Percentiles rank a stretch among this genome's conserved stretches.
Evolutionary conservation across 2,888 invertebrate genomes (phyloP).

Genomic region (Nineta flava): DNA sequence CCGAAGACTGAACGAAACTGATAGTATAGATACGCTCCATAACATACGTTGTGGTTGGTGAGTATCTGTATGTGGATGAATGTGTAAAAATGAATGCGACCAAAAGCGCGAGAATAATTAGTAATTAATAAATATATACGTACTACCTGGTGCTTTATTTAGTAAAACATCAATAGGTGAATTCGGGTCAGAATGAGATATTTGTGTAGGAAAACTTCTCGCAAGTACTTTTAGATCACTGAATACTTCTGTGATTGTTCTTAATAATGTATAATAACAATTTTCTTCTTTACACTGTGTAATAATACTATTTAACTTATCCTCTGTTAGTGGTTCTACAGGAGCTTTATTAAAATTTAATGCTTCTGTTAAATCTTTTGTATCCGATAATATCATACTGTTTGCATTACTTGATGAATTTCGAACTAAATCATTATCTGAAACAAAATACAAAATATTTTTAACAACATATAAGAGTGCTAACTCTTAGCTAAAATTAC

Average conservation of each 20-base stretch:
- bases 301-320: conserved; percentile 55
- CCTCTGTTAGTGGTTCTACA: conserved; percentile 45
- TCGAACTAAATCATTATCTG: conserved; percentile 6
- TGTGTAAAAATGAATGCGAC: no score
- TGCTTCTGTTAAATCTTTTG: conserved; percentile 2
- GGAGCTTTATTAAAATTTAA: conserved; percentile 4
- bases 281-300: conserved; percentile 53
- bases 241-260: conserved; percentile 65
- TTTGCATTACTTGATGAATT: not conserved
- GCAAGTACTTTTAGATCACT: conserved; percentile 50
- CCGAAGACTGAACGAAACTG: no score
- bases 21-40: no score
- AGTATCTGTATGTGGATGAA: no score
- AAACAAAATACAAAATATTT: not conserved
- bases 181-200: conserved; percentile 27
- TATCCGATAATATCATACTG: not conserved
- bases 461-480: no score
- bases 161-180: conserved; percentile 34
- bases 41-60: no score
- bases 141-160: conserved; percentile 30
- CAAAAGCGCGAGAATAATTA: no score
- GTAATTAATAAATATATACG: not conserved
- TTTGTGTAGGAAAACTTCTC: conserved; percentile 47
- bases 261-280: conserved; percentile 53
- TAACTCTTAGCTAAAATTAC: no score